These are phyloP conservation scores for Dendrocopos noguchii DNA, from an alignment of 2,113 vertebrate species.

Conservation along the genomic window DNA sequence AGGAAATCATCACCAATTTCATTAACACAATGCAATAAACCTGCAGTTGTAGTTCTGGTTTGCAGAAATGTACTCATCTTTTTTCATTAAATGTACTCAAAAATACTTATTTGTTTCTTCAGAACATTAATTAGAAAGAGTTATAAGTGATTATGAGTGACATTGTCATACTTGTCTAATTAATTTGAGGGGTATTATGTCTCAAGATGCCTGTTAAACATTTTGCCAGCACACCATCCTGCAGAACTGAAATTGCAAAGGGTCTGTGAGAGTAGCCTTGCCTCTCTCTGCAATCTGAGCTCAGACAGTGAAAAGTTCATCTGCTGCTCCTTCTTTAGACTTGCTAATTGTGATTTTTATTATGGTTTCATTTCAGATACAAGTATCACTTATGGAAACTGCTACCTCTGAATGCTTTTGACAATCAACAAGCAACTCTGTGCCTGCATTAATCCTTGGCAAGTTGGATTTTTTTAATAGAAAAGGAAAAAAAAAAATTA, in stretches of 20 bases:
- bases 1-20: background rate
- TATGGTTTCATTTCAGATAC: background rate
- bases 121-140: background rate
- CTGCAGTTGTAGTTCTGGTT: background rate
- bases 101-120: background rate
- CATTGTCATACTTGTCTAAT: background rate
- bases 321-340: background rate
- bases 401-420: background rate
- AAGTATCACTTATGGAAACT: background rate
- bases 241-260: background rate
- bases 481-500: background rate
- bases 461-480: background rate
- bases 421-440: background rate
- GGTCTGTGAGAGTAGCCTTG: background rate
- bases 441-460: background rate
- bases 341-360: background rate
- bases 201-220: background rate
- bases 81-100: accelerated
- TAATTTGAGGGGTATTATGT: background rate
- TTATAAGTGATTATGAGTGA: background rate
- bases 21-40: background rate
- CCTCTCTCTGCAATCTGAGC: background rate
- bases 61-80: background rate
- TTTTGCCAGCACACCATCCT: background rate
- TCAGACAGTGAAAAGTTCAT: background rate